phyloP scores from a whole-genome alignment of 2,113 vertebrate genomes.

The Larimichthys crocea region DNA sequence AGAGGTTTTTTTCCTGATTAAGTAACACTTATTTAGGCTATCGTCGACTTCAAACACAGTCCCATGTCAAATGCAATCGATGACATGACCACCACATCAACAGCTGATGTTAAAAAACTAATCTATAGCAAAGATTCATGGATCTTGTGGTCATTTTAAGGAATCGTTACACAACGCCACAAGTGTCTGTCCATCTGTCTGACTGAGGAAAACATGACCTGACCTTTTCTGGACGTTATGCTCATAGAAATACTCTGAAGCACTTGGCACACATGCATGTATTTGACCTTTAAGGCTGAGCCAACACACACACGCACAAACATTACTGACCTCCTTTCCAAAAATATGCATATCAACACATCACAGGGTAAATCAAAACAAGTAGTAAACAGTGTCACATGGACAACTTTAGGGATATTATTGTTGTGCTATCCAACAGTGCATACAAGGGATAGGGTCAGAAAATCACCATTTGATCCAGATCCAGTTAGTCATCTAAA shows the following conservation, averaged over 20 bases:
- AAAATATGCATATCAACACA: background rate
- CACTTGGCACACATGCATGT: background rate
- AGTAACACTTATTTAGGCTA: background rate
- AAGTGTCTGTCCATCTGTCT: background rate
- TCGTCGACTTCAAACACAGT: background rate
- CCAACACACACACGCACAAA: background rate
- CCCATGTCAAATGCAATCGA: background rate
- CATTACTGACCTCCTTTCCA: background rate
- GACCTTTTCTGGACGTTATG: background rate
- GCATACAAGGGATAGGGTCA: too few species aligned
- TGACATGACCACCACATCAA: background rate
- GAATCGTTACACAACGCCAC: background rate
- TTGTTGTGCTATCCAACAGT: too few species aligned
- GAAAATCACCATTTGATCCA: too few species aligned
- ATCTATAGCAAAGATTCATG: background rate
- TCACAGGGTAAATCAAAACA: too few species aligned
- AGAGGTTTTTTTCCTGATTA: background rate
- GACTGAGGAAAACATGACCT: background rate
- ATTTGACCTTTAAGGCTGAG: background rate
- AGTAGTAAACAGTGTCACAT: too few species aligned
- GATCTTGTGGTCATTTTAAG: background rate
- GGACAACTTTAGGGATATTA: too few species aligned
- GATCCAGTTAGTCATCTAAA: too few species aligned
- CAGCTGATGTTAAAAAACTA: background rate
- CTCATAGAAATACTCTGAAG: background rate